Evolutionary conservation across 2,113 vertebrate genomes (phyloP).

Genomic region (Elachura formosa): DNA sequence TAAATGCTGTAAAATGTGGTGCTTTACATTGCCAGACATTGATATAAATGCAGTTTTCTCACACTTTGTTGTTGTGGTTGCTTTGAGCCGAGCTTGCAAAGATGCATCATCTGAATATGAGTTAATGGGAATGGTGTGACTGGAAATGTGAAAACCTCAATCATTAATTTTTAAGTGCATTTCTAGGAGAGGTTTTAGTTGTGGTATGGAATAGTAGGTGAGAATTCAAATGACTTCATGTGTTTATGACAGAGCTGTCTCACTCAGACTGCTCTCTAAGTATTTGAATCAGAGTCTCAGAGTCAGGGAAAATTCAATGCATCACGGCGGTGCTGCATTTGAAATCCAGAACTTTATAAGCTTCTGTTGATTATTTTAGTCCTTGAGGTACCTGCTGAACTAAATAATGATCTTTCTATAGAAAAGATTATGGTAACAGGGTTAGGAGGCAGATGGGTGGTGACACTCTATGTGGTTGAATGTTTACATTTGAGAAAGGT

Average conservation of each 20-base stretch:
- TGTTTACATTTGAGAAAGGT: neutral
- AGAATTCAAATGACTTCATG: neutral
- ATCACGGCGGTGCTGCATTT: neutral
- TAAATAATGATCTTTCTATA: neutral
- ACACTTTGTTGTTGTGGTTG: neutral
- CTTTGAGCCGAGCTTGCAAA: neutral
- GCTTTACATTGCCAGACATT: neutral
- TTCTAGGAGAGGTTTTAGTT: neutral
- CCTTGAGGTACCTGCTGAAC: neutral
- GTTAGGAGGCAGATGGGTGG: neutral
- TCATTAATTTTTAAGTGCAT: neutral
- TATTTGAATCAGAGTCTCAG: neutral
- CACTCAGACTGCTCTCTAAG: neutral
- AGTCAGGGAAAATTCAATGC: neutral
- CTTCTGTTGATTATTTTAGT: neutral
- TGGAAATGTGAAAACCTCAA: neutral
- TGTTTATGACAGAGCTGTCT: neutral
- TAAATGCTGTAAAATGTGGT: neutral
- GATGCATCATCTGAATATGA: neutral
- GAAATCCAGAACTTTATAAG: neutral
- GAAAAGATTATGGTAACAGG: neutral
- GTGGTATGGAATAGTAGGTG: neutral
- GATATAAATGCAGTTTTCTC: neutral
- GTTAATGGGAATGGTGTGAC: neutral
- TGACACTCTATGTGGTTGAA: neutral